Base-by-base conservation (phyloP, 2,113 vertebrate species). In the Myiagra hebetior region DNA sequence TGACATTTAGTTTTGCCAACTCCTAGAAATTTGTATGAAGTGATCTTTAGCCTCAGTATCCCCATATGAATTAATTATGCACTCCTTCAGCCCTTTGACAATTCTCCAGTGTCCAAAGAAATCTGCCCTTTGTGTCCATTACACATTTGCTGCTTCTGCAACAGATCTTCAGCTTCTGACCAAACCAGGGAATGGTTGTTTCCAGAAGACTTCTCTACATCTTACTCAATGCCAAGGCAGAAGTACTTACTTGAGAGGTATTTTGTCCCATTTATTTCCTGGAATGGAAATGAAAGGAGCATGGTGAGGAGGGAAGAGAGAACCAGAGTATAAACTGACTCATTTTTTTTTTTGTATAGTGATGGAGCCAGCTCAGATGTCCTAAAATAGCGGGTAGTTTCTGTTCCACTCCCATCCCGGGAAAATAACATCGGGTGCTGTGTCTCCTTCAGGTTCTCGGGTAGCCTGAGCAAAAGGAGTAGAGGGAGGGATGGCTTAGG, bases 1-100 rank as follows among this genome's bases (percentile, higher is more conserved):
- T 94, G 88, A 95, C 82, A 92, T 92, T 97, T 84, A 56, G 39
- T 91, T 96, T 64, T 87, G 72, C 35, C 82, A 86, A 3, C 55
- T 84, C 67, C 57, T 93, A 60, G 47, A 75, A 70, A 91, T 88
- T 47, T 70, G 28, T 78, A 70, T 57, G 27, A 65, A 95, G 21
- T 10, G n/a, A 92, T 56, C 68, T 88, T 88, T 88, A 59, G 59
- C 52, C 17, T 39, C 57, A 68, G 49, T 22, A 68, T 68, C 37
- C 65, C 50, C 27, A 60, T 15, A 52, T 15, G 31, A 86, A 84
- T 88, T 67, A 77, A 85, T 74, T 70, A 65, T 5, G 4, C 33
- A 42, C 72, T 92, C 68, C 59, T 91, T 88, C 83, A 86, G 33
- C 42, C 44, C 56, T 59, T 0, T 19, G 47, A 56, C 49, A 89